Percentiles rank a stretch among this genome's conserved stretches.
Evolutionary conservation across 2,888 invertebrate species (phyloP).

Genomic region (Anoncus sp.): DNA sequence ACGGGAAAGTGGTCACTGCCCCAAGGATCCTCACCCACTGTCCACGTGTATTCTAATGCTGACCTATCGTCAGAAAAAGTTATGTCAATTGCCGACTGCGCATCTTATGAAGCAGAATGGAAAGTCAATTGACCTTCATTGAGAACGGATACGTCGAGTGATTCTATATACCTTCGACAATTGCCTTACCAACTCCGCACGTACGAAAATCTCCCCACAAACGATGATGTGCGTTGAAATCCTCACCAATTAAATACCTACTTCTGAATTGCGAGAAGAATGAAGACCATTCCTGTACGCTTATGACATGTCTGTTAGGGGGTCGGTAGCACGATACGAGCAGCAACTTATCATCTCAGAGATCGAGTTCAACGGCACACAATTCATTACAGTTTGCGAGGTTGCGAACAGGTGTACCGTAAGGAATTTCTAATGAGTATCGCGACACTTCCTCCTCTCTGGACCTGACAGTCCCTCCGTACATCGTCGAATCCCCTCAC

Average conservation of each 20-base stretch:
- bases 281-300: constrained; percentile 14
- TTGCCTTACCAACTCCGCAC: constrained; percentile 13
- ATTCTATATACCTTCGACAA: constrained; percentile 7
- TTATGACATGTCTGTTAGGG: too few relatives aligned
- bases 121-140: constrained; percentile 40
- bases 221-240: constrained; percentile 49
- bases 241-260: constrained; percentile 23
- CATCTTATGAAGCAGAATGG: constrained; percentile 1
- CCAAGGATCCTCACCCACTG: too few relatives aligned
- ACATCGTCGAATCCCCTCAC: background rate
- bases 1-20: too few relatives aligned
- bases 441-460: background rate
- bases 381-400: constrained; percentile 43
- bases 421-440: constrained; percentile 26
- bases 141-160: constrained; percentile 16
- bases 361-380: constrained; percentile 45
- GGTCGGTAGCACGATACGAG: too few relatives aligned
- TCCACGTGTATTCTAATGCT: too few relatives aligned
- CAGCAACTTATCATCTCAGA: constrained; percentile 21
- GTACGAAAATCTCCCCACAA: constrained; percentile 34
- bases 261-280: constrained; percentile 50
- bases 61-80: too few relatives aligned
- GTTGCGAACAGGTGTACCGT: constrained; percentile 10
- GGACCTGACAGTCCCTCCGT: background rate
- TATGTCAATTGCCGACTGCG: constrained; percentile 37